phyloP scores from a whole-genome alignment of 1,140 invertebrate genomes.

The Riptortus pedestris region DNA sequence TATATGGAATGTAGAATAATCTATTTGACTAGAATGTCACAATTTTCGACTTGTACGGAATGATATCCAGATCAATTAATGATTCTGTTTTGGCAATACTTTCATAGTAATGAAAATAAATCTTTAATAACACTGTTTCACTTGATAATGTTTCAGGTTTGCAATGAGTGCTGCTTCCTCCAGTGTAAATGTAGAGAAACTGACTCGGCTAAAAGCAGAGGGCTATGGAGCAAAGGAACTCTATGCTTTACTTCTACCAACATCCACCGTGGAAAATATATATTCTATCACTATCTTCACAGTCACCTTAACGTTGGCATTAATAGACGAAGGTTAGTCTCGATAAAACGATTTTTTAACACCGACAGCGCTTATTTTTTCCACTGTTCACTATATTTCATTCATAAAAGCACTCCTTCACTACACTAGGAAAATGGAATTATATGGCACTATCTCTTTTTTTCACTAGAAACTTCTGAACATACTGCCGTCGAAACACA shows the following conservation, averaged over 20 bases:
- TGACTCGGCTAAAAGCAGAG: not conserved
- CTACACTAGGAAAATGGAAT: too few species aligned
- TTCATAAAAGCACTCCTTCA: too few species aligned
- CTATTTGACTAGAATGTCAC: not conserved
- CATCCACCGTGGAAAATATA: constrained; percentile 10
- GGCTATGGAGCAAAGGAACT: constrained; percentile 5
- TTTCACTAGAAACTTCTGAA: not conserved
- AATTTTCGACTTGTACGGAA: too few species aligned
- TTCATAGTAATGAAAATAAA: too few species aligned
- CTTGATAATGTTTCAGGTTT: constrained; percentile 1
- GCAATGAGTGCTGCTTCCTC: constrained; percentile 4
- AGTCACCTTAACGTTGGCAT: not conserved
- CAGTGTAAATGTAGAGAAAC: constrained; percentile 7
- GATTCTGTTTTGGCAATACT: too few species aligned
- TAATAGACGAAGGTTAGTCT: not conserved
- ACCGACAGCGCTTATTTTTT: too few species aligned
- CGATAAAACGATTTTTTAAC: too few species aligned
- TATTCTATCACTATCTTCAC: constrained; percentile 1
- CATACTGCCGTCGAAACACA: too few species aligned
- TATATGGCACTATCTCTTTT: not conserved
- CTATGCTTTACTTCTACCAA: not conserved
- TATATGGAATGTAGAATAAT: not conserved
- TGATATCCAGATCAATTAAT: too few species aligned
- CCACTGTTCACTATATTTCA: too few species aligned
- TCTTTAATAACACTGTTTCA: too few species aligned